These are phyloP conservation scores for Cartodere bifasciata DNA, from an alignment of 2,888 invertebrate species.

Conservation along the genomic window DNA sequence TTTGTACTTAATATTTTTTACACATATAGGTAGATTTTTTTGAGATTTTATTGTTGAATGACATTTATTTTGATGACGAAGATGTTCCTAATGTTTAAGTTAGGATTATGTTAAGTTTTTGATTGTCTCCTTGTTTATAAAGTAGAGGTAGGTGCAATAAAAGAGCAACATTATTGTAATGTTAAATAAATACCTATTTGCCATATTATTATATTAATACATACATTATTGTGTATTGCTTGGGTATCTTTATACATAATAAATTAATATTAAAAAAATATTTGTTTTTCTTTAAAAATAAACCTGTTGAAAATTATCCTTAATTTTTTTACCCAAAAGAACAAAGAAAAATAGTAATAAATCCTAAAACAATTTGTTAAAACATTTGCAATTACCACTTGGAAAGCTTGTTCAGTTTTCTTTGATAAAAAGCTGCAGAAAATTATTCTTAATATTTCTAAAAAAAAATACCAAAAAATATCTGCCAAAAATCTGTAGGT, in stretches of 20 bases:
- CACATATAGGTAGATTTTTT: too few species aligned
- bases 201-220: constrained; percentile 33
- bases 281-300: constrained; percentile 9
- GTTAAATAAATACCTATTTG: constrained; percentile 34
- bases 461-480: too few species aligned
- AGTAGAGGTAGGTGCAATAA: constrained; percentile 38
- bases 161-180: constrained; percentile 30
- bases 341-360: too few species aligned
- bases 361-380: too few species aligned
- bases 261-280: constrained; percentile 31
- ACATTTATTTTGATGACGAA: constrained; percentile 26
- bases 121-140: constrained; percentile 27
- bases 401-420: too few species aligned
- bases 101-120: constrained; percentile 30
- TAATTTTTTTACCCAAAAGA: too few species aligned
- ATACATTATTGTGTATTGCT: constrained; percentile 37
- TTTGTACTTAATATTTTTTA: constrained; percentile 22
- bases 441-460: too few species aligned
- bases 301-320: too few species aligned
- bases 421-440: too few species aligned
- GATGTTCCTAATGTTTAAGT: constrained; percentile 32
- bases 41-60: constrained; percentile 18
- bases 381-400: too few species aligned
- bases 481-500: too few species aligned
- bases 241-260: constrained; percentile 38